A percentile compares a stretch with the other conserved stretches of the same genome.
phyloP scores from a whole-genome alignment of 1,140 invertebrate species.

The Amyelois transitella region DNA sequence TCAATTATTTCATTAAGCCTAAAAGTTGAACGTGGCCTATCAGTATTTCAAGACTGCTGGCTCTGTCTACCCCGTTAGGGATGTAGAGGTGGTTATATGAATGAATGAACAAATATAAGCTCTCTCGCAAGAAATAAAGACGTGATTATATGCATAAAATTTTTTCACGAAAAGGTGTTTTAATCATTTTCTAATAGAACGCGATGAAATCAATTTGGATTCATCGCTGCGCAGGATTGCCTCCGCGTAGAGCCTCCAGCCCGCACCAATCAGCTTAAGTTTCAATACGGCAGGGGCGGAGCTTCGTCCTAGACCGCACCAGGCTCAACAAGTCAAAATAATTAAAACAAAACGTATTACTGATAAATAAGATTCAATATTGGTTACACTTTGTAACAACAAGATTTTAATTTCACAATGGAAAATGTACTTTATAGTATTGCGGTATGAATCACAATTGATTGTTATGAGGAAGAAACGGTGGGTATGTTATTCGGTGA shows the following conservation, averaged over 20 bases:
- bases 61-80: no score
- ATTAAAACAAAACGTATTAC: slow-evolving; percentile 13
- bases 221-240: slow-evolving; percentile 61
- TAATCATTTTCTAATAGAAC: no score
- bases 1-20: no score
- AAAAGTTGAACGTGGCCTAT: not conserved
- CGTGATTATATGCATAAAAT: no score
- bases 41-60: not conserved
- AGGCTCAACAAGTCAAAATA: not conserved
- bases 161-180: no score
- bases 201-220: slow-evolving; percentile 14
- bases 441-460: slow-evolving; percentile 24
- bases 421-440: slow-evolving; percentile 22
- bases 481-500: slow-evolving; percentile 62
- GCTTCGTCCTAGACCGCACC: slow-evolving; percentile 18
- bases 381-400: slow-evolving; percentile 3
- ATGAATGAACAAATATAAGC: no score
- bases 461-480: slow-evolving; percentile 14
- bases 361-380: slow-evolving; percentile 18
- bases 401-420: slow-evolving; percentile 16
- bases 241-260: slow-evolving; percentile 32
- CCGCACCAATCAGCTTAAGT: slow-evolving; percentile 61
- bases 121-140: no score
- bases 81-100: no score
- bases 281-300: slow-evolving; percentile 53